Conservation (phyloP, 2,113 vertebrate species). For the Hemicordylus capensis region DNA sequence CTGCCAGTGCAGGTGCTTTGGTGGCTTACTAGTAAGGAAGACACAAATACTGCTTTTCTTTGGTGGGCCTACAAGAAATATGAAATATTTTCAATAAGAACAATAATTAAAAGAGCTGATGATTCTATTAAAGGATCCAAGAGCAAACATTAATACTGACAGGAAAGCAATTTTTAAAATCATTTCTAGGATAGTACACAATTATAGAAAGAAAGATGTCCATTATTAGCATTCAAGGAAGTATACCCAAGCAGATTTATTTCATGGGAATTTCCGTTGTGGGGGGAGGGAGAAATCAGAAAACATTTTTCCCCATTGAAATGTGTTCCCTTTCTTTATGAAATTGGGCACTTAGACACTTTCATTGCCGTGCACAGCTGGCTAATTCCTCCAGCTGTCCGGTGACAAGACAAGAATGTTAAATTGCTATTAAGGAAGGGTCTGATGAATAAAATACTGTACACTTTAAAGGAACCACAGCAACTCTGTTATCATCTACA, state of each 20-base stretch:
- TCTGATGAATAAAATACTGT: background rate
- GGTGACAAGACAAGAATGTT: constrained; percentile 35
- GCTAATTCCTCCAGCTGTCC: constrained; percentile 59
- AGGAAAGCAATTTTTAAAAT: background rate
- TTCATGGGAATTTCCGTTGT: constrained; percentile 35
- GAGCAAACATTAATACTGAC: background rate
- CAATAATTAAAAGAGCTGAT: background rate
- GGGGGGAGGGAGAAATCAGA: constrained; percentile 17
- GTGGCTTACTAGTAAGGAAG: background rate
- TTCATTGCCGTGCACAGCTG: constrained; percentile 49
- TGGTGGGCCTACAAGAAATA: background rate
- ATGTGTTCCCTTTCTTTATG: constrained; percentile 51
- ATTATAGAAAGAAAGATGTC: background rate
- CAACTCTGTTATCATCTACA: background rate
- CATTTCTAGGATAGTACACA: background rate
- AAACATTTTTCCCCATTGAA: constrained; percentile 42
- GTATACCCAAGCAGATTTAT: background rate
- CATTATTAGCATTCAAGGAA: constrained; percentile 19
- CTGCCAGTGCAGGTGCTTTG: background rate
- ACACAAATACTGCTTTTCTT: background rate
- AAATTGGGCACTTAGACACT: constrained; percentile 43
- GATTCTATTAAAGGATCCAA: background rate
- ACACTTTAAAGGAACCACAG: background rate
- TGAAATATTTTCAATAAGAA: background rate
- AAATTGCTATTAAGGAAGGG: constrained; percentile 33